phyloP scores from a whole-genome alignment of 2,797 vertebrate species.

The Heteromormyrus szaboi region DNA sequence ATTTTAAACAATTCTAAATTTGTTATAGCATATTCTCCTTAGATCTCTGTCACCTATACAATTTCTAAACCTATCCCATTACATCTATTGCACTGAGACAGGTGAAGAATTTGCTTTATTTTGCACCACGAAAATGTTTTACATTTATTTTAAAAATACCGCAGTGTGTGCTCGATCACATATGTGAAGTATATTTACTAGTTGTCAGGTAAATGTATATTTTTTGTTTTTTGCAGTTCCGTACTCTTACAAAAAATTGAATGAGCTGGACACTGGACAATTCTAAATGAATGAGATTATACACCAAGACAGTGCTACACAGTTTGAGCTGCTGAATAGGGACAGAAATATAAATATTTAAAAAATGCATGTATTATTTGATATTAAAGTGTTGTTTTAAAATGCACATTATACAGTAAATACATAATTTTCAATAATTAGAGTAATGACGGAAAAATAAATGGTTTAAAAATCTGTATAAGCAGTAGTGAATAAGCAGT shows the following conservation, averaged over 20 bases:
- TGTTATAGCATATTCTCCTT: not conserved
- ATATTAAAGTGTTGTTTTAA: not conserved
- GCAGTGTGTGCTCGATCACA: slow-evolving; percentile 34
- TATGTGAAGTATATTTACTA: not conserved
- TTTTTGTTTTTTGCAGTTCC: not conserved
- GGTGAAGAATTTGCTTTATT: not conserved
- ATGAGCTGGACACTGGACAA: not conserved
- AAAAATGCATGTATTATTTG: not conserved
- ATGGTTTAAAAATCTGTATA: slow-evolving; percentile 1
- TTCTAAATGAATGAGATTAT: not conserved
- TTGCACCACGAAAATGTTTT: slow-evolving; percentile 29
- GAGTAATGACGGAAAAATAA: not conserved
- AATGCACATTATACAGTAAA: not conserved
- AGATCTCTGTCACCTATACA: not conserved
- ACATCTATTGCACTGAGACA: not conserved
- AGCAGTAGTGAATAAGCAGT: slow-evolving; percentile 28
- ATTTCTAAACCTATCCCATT: not conserved
- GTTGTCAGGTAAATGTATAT: not conserved
- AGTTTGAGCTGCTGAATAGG: not conserved
- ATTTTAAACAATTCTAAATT: not conserved
- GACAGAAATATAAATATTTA: not conserved
- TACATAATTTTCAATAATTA: slow-evolving; percentile 9
- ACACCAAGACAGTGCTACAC: not conserved
- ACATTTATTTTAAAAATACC: slow-evolving; percentile 38
- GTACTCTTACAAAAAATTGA: not conserved